Conservation (phyloP, 2,797 vertebrate genomes). For the Crenuchus spilurus region DNA sequence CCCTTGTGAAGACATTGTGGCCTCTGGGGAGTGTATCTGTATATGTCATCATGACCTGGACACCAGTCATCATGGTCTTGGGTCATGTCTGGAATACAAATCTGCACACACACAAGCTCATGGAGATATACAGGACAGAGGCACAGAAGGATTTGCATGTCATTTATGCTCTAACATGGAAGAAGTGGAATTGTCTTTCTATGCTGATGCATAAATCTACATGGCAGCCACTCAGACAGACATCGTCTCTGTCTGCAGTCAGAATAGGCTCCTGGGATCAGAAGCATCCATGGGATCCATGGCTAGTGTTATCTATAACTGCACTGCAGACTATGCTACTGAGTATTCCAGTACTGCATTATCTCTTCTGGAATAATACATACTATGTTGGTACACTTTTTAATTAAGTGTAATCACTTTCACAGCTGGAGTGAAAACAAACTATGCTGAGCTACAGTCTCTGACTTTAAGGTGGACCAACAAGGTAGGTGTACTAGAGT, state of each 20-base stretch:
- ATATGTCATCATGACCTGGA: constrained; percentile 73
- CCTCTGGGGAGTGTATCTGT: constrained; percentile 64
- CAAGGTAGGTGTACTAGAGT: too few species aligned
- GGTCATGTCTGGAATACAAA: constrained; percentile 74
- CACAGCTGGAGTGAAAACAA: not conserved
- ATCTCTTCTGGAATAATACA: too few species aligned
- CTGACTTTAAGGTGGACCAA: too few species aligned
- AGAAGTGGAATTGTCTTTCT: constrained; percentile 23
- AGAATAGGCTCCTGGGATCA: constrained; percentile 5
- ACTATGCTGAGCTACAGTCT: too few species aligned
- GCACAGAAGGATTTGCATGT: constrained; percentile 29
- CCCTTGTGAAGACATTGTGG: constrained; percentile 57
- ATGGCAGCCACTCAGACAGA: constrained; percentile 60
- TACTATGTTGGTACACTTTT: too few species aligned
- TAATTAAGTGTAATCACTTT: too few species aligned
- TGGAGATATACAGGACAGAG: constrained; percentile 44
- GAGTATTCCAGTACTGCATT: too few species aligned
- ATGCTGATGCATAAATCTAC: constrained; percentile 62
- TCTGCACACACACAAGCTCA: constrained; percentile 46
- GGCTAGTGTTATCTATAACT: not conserved
- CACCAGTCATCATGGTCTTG: constrained; percentile 53
- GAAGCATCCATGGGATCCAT: not conserved
- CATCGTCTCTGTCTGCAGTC: constrained; percentile 35
- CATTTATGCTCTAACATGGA: constrained; percentile 32
- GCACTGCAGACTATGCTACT: not conserved